These are phyloP conservation scores for Abrostola triplasia DNA, from an alignment of 2,888 invertebrate genomes.

Conservation along the genomic window DNA sequence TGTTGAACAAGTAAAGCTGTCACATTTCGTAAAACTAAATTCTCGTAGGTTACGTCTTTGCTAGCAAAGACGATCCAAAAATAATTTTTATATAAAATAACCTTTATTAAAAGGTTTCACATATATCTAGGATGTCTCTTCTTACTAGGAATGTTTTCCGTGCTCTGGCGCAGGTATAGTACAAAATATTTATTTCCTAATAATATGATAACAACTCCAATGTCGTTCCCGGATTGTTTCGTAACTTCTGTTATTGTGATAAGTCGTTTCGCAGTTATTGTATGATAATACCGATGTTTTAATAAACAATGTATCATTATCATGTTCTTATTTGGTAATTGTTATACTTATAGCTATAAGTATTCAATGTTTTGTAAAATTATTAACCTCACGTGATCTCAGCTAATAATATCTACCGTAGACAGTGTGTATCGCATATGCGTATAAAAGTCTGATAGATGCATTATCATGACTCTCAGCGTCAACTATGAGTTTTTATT, in stretches of 20 bases:
- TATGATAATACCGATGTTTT: slow-evolving; percentile 18
- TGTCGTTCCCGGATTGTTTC: slow-evolving; percentile 68
- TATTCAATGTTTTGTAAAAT: slow-evolving; percentile 13
- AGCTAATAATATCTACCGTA: slow-evolving; percentile 46
- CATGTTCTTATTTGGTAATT: slow-evolving; percentile 12
- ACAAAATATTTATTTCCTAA: slow-evolving; percentile 11
- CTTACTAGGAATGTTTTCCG: slow-evolving; percentile 81
- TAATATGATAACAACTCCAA: slow-evolving; percentile 1
- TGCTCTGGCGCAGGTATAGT: slow-evolving; percentile 78
- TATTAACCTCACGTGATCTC: slow-evolving; percentile 50
- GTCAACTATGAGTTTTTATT: background rate
- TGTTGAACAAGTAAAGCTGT: slow-evolving; percentile 38
- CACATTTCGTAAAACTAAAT: slow-evolving; percentile 60
- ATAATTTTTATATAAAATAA: slow-evolving; percentile 70
- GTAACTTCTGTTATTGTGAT: slow-evolving; percentile 68
- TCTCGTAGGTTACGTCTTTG: slow-evolving; percentile 69
- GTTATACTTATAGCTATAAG: slow-evolving; percentile 9
- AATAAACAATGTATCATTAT: slow-evolving; percentile 14
- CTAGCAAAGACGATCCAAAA: slow-evolving; percentile 70
- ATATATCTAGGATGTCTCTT: slow-evolving; percentile 73
- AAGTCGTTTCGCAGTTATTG: slow-evolving; percentile 20
- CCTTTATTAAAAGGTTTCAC: slow-evolving; percentile 63
- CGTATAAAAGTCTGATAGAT: slow-evolving; percentile 12
- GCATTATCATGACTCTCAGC: slow-evolving; percentile 10
- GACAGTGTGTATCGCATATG: slow-evolving; percentile 13